Percentiles rank a stretch among this genome's conserved stretches.
These are phyloP conservation scores for Hyposoter dolosus DNA, from an alignment of 2,888 invertebrate genomes.

Conservation along the genomic window DNA sequence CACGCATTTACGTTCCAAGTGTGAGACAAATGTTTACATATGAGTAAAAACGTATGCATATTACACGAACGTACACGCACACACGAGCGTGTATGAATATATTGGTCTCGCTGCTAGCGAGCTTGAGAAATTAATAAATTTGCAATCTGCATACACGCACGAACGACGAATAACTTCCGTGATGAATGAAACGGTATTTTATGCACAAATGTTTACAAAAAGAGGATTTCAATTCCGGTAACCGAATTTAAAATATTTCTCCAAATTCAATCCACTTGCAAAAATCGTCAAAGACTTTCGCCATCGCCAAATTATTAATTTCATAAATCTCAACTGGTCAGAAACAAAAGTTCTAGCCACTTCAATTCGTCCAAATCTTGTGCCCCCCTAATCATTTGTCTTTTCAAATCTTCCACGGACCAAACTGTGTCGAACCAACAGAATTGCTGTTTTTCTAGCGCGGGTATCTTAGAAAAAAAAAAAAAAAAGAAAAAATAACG, in stretches of 20 bases:
- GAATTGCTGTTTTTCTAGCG: too few relatives aligned
- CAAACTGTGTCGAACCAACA: too few relatives aligned
- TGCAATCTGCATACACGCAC: not conserved
- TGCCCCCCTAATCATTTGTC: too few relatives aligned
- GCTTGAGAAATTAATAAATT: not conserved
- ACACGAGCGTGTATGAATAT: not conserved
- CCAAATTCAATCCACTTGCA: not conserved
- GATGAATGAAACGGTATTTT: slow-evolving; percentile 43
- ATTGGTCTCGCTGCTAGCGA: not conserved
- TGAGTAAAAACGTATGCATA: not conserved
- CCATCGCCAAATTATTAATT: not conserved
- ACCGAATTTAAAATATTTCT: not conserved
- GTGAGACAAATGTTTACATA: not conserved
- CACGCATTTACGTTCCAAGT: slow-evolving; percentile 29
- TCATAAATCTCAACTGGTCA: not conserved
- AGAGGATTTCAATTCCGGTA: not conserved
- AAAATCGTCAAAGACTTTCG: not conserved
- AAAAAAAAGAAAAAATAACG: too few relatives aligned
- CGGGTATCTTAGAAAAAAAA: too few relatives aligned
- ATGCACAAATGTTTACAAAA: not conserved
- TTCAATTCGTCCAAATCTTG: not conserved
- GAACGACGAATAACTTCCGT: slow-evolving; percentile 36
- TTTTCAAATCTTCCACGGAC: too few relatives aligned
- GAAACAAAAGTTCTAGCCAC: not conserved
- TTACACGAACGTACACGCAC: not conserved